phyloP scores from a whole-genome alignment of 2,888 invertebrate genomes.

The Hybos culiciformis region DNA sequence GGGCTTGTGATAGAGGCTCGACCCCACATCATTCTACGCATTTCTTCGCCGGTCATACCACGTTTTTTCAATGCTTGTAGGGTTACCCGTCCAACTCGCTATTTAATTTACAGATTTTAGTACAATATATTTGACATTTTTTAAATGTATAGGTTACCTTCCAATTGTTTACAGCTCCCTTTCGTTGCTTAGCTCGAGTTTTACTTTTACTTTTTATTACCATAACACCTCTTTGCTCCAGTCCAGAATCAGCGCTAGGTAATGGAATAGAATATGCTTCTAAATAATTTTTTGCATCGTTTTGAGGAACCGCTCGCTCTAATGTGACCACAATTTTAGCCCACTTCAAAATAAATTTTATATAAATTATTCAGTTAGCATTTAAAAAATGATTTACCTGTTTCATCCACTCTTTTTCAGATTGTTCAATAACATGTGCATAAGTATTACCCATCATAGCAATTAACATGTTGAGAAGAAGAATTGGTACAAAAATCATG shows the following conservation, averaged over 20 bases:
- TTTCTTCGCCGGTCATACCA: constrained; percentile 74
- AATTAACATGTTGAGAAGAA: constrained; percentile 90
- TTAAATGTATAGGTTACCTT: constrained; percentile 48
- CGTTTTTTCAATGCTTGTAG: constrained; percentile 67
- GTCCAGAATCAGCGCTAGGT: constrained; percentile 68
- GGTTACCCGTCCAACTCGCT: constrained; percentile 77
- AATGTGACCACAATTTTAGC: constrained; percentile 96
- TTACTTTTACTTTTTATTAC: constrained; percentile 96
- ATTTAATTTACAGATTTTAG: not conserved
- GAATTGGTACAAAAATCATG: constrained; percentile 95
- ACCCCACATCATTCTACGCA: constrained; percentile 82
- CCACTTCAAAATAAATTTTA: too few species aligned
- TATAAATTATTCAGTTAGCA: too few species aligned
- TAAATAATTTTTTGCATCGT: constrained; percentile 79
- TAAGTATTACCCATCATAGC: constrained; percentile 99
- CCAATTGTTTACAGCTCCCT: constrained; percentile 94
- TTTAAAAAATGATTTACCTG: constrained; percentile 51
- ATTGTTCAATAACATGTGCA: constrained; percentile 92
- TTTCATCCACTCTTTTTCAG: constrained; percentile 98
- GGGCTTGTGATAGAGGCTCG: constrained; percentile 78
- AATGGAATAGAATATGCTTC: constrained; percentile 91
- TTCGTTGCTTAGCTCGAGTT: constrained; percentile 89
- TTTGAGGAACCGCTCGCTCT: constrained; percentile 83
- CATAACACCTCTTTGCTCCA: constrained; percentile 87
- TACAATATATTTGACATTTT: not conserved